Evolutionary conservation across 2,113 vertebrate species (phyloP), one percentile per base, ranked within the genome.

Genomic region (Gallinago jamesoni): DNA sequence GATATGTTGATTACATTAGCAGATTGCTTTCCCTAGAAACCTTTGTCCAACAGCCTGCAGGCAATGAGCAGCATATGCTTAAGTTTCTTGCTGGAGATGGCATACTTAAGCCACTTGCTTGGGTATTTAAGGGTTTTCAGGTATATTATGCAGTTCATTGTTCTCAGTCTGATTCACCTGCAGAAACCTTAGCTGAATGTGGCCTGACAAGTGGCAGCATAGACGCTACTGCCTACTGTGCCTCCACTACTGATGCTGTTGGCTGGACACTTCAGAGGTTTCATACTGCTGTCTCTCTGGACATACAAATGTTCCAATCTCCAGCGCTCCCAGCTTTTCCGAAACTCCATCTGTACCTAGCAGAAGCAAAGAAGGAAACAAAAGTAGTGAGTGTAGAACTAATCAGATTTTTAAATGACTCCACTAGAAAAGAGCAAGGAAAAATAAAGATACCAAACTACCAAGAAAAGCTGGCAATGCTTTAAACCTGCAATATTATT

Each of bases 271-370:
- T 98, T 98, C 64, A 98, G 97, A 89, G 98, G 97, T 87, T 98
- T 98, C 98, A 98, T 98, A 92, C 96, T 98, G 97, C 96, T 98
- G 83, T 98, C 98, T 89, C 97, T 98, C 74, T 98, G 98, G 53
- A 96, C 91, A n/a, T 96, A 98, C 22, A 98, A 72, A 64, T 97
- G 98, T 77, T 98, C 97, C 27, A 98, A 77, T 55, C 95, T 96
- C 98, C 98, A 98, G 87, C 98, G 98, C 57, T 98, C 98, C 98
- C 98, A 98, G 95, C 97, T 98, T 96, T 97, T 98, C 89, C 97
- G 98, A 96, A 98, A 98, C 86, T 98, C 98, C 96, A 97, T 96
- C 95, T 98, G 98, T 96, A 98, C 98, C 98, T 98, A 97, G 60
- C 76, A 25, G 6, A 74, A 93, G 47, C 48, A 93, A 88, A 95